Base-by-base conservation (phyloP, 2,888 invertebrate species). In the Linnaemya vulpina region DNA sequence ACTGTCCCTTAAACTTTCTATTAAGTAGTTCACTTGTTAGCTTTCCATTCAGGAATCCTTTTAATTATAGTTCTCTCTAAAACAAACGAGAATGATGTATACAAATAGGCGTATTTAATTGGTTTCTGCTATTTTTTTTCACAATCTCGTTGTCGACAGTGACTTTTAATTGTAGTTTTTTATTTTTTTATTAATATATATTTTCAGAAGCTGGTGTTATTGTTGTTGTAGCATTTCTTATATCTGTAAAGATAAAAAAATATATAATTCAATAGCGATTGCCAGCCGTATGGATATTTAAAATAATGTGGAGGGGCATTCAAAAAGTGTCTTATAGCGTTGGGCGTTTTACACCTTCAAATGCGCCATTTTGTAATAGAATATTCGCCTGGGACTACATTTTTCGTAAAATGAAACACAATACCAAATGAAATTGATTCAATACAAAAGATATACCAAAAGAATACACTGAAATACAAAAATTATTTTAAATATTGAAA, bases 191-290 rank as follows among this genome's bases (percentile, higher is more conserved):
- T n/a, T n/a, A 46, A 46, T 4, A 15, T 15, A 15, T 46, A 46
- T 1, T 46, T 46, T 15, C 46, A n/a, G n/a, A 5, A 15, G n/a
- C 4, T 46, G 15, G n/a, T 46, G 4, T 46, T 5, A 46, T 46
- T 46, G 46, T 46, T 46, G 0, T 46, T 46, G 5, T n/a, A 46
- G 10, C 11, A 3, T 43, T 2, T 43, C 15, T n/a, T 46, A 46
- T 46, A n/a, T 15, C 46, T 46, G 46, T n/a, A 53, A 53, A 53
- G 22, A 53, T 53, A 53, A 53, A 51, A 53, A 53, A 13, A 1
- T n/a, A 30, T n/a, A 3, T 11, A 46, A 46, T 15, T 46, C 15
- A 46, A 46, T 15, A 5, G 46, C 4, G 0, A n/a, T n/a, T 3
- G 40, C 11, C 1, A 40, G 11, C 11, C 3, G 40, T 40, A 30